These are phyloP conservation scores for Cheilosia variabilis DNA, from an alignment of 2,888 invertebrate genomes.

Conservation along the genomic window DNA sequence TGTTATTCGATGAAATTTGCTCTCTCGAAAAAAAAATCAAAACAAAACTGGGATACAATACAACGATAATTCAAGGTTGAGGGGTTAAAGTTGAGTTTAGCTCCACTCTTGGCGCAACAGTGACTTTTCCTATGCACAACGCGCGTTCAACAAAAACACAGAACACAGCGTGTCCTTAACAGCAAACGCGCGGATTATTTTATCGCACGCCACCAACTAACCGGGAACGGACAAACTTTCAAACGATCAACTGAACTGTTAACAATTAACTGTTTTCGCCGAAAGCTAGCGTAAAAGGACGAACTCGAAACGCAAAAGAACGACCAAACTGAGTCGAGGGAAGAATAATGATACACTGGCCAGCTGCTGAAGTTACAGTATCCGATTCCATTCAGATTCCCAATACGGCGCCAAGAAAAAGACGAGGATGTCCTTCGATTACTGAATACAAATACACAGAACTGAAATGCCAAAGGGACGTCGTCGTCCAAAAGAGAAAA, in stretches of 20 bases:
- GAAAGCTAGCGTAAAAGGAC: not conserved
- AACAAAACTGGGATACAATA: conserved; percentile 12
- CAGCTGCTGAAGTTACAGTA: conserved; percentile 63
- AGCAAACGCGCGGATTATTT: not conserved
- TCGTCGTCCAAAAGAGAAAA: conserved; percentile 38
- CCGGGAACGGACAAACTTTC: not conserved
- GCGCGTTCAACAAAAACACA: not conserved
- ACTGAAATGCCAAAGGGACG: conserved; percentile 7
- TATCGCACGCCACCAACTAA: not conserved
- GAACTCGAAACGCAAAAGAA: conserved; percentile 46
- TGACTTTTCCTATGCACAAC: not conserved
- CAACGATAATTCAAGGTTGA: conserved; percentile 66
- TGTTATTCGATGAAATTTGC: conserved; percentile 56
- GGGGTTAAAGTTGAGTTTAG: conserved; percentile 11
- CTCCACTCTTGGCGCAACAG: conserved; percentile 40
- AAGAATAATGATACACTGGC: conserved; percentile 72
- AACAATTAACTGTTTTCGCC: conserved; percentile 11
- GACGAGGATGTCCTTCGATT: conserved; percentile 66
- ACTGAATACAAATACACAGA: conserved; percentile 40
- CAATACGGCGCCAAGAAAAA: conserved; percentile 57
- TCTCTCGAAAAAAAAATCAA: conserved; percentile 44
- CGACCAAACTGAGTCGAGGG: conserved; percentile 58
- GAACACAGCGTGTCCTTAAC: not conserved
- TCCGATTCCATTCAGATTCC: conserved; percentile 64
- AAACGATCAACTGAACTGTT: conserved; percentile 25